phyloP scores from a whole-genome alignment of 2,797 vertebrate species.

The Gastrophryne carolinensis region DNA sequence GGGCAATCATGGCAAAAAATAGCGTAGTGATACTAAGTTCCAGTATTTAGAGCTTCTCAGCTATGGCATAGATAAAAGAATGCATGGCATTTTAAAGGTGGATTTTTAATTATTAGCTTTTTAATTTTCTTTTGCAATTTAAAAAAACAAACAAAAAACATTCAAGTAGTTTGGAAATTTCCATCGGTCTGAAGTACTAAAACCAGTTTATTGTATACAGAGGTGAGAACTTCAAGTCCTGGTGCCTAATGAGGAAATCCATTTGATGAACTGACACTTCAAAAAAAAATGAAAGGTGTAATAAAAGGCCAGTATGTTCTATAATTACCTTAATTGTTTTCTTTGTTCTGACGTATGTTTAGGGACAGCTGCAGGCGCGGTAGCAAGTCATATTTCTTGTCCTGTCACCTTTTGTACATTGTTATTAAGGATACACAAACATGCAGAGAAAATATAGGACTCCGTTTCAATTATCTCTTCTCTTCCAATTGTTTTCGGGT shows the following conservation, averaged over 20 bases:
- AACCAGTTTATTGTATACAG: not conserved
- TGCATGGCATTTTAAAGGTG: too few species aligned
- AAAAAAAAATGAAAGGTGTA: not conserved
- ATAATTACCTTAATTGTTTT: not conserved
- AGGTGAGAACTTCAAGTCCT: not conserved
- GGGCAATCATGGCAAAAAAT: too few species aligned
- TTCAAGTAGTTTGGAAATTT: too few species aligned
- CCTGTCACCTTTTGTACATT: not conserved
- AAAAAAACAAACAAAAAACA: too few species aligned
- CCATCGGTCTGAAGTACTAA: not conserved
- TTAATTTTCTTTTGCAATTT: too few species aligned
- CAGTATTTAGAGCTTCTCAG: too few species aligned
- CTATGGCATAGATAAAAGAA: too few species aligned
- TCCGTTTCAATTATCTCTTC: too few species aligned
- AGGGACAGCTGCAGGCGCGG: not conserved
- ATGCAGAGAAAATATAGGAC: too few species aligned
- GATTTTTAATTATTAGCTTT: too few species aligned
- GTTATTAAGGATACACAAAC: too few species aligned
- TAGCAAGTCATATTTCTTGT: not conserved
- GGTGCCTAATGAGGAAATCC: not conserved
- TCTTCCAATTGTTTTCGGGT: too few species aligned
- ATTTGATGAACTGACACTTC: slow-evolving; percentile 20
- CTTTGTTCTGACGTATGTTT: not conserved
- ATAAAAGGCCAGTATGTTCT: not conserved
- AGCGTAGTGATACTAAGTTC: not conserved